These are phyloP conservation scores for Muntiacus reevesi DNA, from an alignment of 2,113 vertebrate species.

Conservation along the genomic window DNA sequence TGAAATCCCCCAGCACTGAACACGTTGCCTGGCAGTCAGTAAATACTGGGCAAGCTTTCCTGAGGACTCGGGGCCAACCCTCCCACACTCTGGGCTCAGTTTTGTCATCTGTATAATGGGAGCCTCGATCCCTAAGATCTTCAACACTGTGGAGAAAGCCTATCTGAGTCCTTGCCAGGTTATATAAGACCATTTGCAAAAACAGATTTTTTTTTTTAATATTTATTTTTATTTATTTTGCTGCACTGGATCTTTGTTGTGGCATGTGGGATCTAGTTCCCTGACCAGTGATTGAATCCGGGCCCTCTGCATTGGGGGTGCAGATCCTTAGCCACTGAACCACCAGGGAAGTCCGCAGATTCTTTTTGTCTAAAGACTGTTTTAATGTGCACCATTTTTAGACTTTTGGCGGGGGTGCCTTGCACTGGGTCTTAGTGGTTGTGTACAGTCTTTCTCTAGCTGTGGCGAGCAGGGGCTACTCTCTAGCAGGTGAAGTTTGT, in stretches of 20 bases:
- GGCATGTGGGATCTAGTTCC: not conserved
- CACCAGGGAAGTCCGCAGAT: not conserved
- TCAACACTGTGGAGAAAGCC: not conserved
- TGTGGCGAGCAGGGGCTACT: not conserved
- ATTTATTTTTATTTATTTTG: not conserved
- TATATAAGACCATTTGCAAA: not conserved
- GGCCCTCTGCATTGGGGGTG: not conserved
- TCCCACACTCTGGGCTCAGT: not conserved
- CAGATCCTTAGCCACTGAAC: not conserved
- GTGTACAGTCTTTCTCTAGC: not conserved
- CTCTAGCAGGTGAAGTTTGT: not conserved
- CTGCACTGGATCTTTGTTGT: too few species aligned
- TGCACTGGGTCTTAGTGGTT: not conserved
- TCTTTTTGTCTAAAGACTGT: not conserved
- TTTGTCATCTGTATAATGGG: not conserved
- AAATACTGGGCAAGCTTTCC: not conserved
- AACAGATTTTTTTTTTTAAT: not conserved
- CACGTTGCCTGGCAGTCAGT: fast-evolving
- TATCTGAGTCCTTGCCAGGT: not conserved
- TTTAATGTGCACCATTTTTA: not conserved
- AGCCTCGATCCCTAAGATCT: not conserved
- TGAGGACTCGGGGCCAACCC: not conserved
- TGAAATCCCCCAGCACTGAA: not conserved
- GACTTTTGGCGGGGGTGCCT: fast-evolving
- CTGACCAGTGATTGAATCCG: not conserved